These are phyloP conservation scores for Galaxias olidus DNA, from an alignment of 2,797 vertebrate species.

Conservation along the genomic window DNA sequence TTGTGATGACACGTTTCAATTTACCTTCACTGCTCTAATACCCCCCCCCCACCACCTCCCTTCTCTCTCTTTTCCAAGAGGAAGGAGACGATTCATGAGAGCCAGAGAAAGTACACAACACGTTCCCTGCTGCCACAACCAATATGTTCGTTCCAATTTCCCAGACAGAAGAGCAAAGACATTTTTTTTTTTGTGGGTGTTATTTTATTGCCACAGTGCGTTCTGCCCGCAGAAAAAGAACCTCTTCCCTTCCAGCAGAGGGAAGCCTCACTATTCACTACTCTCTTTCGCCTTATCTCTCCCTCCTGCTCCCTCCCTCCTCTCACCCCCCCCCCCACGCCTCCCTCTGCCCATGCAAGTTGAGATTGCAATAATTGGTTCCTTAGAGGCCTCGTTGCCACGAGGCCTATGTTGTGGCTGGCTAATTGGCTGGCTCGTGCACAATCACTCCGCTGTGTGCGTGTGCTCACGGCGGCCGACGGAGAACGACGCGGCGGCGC, in stretches of 20 bases:
- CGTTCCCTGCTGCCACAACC: slow-evolving; percentile 26
- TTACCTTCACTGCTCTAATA: slow-evolving; percentile 30
- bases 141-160: slow-evolving; percentile 25
- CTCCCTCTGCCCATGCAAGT: slow-evolving; percentile 19
- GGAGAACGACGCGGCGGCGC: too few relatives aligned
- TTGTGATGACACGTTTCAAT: slow-evolving; percentile 40
- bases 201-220: slow-evolving; percentile 34
- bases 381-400: slow-evolving; percentile 73
- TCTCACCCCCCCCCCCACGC: slow-evolving; percentile 21
- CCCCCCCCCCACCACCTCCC: too few relatives aligned
- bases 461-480: too few relatives aligned
- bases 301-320: not conserved
- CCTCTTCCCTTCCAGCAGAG: slow-evolving; percentile 46
- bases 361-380: slow-evolving; percentile 69
- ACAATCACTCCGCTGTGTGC: slow-evolving; percentile 19
- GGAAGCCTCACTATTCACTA: slow-evolving; percentile 29
- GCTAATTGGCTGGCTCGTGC: slow-evolving; percentile 73
- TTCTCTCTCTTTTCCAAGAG: slow-evolving; percentile 18
- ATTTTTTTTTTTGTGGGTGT: not conserved
- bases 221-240: slow-evolving; percentile 28
- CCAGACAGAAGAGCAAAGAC: slow-evolving; percentile 11
- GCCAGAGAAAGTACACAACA: slow-evolving; percentile 27
- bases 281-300: slow-evolving; percentile 49
- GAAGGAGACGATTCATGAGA: slow-evolving; percentile 16
- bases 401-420: slow-evolving; percentile 65